These are phyloP conservation scores for Aphelinus atriplicis DNA, from an alignment of 1,140 invertebrate genomes.

Conservation along the genomic window DNA sequence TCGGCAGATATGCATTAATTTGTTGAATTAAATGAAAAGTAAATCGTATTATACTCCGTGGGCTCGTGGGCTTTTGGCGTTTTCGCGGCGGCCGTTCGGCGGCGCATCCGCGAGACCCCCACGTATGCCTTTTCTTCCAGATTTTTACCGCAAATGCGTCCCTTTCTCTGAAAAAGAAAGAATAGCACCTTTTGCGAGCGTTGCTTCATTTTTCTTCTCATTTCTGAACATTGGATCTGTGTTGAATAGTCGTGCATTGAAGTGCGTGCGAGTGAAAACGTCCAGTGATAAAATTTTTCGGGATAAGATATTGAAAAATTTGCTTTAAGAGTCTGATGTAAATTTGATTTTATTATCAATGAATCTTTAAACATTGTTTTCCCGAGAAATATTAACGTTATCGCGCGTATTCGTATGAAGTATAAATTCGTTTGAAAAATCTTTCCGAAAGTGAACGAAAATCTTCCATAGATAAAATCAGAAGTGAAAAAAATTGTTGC, in stretches of 20 bases:
- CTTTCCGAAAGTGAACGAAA: background rate
- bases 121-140: constrained; percentile 23
- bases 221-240: background rate
- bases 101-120: constrained; percentile 33
- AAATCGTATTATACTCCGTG: background rate
- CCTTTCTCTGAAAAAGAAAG: constrained; percentile 17
- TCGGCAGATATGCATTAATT: too few relatives aligned
- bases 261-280: background rate
- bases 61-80: constrained; percentile 22
- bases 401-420: too few relatives aligned
- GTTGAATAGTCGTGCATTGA: background rate
- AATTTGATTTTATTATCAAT: too few relatives aligned
- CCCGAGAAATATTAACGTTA: too few relatives aligned
- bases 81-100: constrained; percentile 20
- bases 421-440: background rate
- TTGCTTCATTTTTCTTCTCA: background rate
- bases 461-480: background rate
- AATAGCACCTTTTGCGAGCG: background rate
- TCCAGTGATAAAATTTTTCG: constrained; percentile 7
- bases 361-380: too few relatives aligned
- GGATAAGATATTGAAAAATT: background rate
- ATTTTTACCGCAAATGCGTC: background rate
- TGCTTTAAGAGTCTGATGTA: too few relatives aligned
- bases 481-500: background rate
- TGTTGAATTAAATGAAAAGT: too few relatives aligned